Conservation (phyloP, 2,797 vertebrate species). For the Gorsachius magnificus region DNA sequence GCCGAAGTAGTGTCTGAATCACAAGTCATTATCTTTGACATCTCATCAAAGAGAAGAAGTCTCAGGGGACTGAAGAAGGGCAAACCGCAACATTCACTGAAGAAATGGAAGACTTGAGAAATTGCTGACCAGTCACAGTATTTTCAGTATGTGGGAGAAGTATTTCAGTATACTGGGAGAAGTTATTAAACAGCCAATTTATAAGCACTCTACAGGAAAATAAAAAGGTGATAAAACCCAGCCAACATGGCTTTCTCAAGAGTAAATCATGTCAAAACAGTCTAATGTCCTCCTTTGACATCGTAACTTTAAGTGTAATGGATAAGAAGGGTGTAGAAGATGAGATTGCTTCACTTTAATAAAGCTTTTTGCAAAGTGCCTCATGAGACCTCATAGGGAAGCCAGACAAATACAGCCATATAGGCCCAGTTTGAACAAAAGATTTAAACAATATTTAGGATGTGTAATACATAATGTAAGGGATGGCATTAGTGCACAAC, state of each 20-base stretch:
- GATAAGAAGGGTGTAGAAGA: not conserved
- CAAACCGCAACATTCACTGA: not conserved
- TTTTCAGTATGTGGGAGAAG: not conserved
- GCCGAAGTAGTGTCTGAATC: not conserved
- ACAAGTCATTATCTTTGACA: not conserved
- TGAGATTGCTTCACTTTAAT: not conserved
- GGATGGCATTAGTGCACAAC: not conserved
- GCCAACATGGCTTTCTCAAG: not conserved
- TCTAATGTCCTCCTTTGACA: constrained; percentile 17
- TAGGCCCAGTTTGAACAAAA: not conserved
- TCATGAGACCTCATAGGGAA: not conserved
- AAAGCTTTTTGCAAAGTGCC: not conserved
- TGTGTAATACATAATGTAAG: not conserved
- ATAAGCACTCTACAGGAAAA: constrained; percentile 14
- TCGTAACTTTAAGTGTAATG: not conserved
- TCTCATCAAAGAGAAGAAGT: not conserved
- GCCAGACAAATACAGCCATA: not conserved
- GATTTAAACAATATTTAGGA: not conserved
- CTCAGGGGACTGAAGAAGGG: not conserved
- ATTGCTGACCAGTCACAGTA: not conserved
- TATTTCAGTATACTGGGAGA: not conserved
- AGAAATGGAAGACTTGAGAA: not conserved
- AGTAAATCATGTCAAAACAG: constrained; percentile 33
- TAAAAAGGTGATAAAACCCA: constrained; percentile 1
- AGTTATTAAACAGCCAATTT: constrained; percentile 15